Evolutionary conservation across 1,140 invertebrate genomes (phyloP).

Genomic region (Neuroterus valhalla): DNA sequence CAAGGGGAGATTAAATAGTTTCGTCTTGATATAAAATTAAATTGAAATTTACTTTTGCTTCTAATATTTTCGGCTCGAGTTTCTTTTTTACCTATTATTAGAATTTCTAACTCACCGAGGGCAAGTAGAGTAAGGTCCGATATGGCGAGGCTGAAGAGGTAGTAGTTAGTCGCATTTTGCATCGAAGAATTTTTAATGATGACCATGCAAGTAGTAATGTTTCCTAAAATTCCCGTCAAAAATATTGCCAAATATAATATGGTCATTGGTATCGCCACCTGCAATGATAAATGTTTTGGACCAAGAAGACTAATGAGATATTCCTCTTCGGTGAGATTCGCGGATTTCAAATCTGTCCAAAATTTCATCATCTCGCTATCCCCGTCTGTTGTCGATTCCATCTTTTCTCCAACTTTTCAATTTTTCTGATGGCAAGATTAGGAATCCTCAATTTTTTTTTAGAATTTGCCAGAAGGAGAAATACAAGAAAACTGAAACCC

Average conservation of each 20-base stretch:
- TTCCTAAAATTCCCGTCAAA: slow-evolving; percentile 90
- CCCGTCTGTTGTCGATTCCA: slow-evolving; percentile 35
- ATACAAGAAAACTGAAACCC: neutral
- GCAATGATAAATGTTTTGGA: slow-evolving; percentile 70
- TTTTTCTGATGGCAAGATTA: neutral
- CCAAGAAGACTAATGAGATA: slow-evolving; percentile 69
- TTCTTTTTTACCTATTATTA: neutral
- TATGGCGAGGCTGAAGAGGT: slow-evolving; percentile 90
- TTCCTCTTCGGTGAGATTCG: slow-evolving; percentile 65
- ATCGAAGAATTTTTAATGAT: slow-evolving; percentile 88
- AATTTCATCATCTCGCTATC: slow-evolving; percentile 35
- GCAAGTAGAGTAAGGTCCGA: slow-evolving; percentile 85
- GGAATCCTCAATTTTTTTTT: too few relatives aligned
- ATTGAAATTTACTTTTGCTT: neutral
- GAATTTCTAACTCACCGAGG: slow-evolving; percentile 77
- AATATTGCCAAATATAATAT: slow-evolving; percentile 88
- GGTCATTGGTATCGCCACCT: slow-evolving; percentile 79
- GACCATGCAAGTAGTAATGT: slow-evolving; percentile 91
- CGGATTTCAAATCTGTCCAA: slow-evolving; percentile 37
- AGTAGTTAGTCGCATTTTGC: slow-evolving; percentile 93
- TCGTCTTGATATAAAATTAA: too few relatives aligned
- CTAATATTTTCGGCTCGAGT: neutral
- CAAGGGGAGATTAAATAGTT: too few relatives aligned
- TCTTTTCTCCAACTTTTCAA: slow-evolving; percentile 12
- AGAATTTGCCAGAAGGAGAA: neutral